phyloP scores from a whole-genome alignment of 2,113 vertebrate genomes.

The Alligator sinensis region DNA sequence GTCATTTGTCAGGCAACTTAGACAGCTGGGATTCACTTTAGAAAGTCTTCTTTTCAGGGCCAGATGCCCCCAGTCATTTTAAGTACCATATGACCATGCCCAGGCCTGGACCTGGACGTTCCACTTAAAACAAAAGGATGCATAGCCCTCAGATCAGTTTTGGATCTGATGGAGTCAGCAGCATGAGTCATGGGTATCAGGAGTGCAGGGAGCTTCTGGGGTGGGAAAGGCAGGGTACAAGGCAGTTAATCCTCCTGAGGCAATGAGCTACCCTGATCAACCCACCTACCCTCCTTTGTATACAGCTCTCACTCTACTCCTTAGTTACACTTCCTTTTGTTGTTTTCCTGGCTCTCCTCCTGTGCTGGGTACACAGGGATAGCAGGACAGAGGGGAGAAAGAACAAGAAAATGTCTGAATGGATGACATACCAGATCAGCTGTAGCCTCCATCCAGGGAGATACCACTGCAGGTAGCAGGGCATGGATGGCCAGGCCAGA shows the following conservation, averaged over 20 bases:
- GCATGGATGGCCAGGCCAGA: too few species aligned
- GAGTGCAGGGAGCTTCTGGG: not conserved
- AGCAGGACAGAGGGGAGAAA: not conserved
- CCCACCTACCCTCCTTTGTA: not conserved
- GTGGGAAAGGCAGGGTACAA: not conserved
- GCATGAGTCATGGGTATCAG: not conserved
- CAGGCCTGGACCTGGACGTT: not conserved
- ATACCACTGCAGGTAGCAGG: not conserved
- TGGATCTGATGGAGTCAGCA: not conserved
- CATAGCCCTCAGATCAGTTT: not conserved
- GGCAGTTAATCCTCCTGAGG: not conserved
- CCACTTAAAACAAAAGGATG: not conserved
- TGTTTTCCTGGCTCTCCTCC: not conserved
- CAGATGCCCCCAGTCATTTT: not conserved
- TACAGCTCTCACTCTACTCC: not conserved
- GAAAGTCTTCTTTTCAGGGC: not conserved
- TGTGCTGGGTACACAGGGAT: not conserved
- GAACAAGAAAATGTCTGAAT: not conserved
- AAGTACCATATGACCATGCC: not conserved
- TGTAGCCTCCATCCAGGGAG: not conserved
- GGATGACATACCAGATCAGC: not conserved
- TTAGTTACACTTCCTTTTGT: not conserved
- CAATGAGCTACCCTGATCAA: not conserved
- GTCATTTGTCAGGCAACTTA: not conserved
- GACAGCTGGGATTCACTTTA: too few species aligned